Evolutionary conservation across 2,888 invertebrate genomes (phyloP), one percentile per base, ranked within the genome.

Genomic region (Melieria crassipennis): DNA sequence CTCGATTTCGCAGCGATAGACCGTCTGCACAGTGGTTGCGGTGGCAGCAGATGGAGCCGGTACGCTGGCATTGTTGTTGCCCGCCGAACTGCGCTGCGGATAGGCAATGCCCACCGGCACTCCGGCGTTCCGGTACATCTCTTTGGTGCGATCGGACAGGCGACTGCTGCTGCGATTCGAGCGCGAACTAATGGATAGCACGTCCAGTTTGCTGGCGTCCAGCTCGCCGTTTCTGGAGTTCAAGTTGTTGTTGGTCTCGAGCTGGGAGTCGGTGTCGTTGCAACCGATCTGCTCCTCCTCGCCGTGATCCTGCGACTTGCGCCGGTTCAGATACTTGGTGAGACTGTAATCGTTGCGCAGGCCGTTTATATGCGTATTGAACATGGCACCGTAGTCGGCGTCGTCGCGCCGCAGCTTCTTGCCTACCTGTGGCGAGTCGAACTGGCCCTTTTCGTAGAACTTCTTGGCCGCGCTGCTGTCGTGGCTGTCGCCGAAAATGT

Each of bases 1-100:
- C 30, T 84, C 84, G 10, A 87, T 82, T 75, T 87, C 87, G 52
- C 87, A 86, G 43, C 85, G 85, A 74, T 86, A 87, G 0, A 87
- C 84, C 30, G 85, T 84, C 75, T 86, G 86, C 0, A 86, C 81
- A 43, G 77, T 78, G 7, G 76, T 63, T 4, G 87, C 85, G 7
- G 70, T 76, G 63, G 75, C 71, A 30, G 50, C 69, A 16, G 65
- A 63, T 48, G 63, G 78, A 58, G 73, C 72, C 47, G 7, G 69
- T 45, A 6, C 65, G 57, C 55, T 62, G 16, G 56, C 77, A 50
- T 67, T 72, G 13, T 72, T 65, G 16, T 73, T 76, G 45, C 77
- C 79, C 4, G 83, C 78, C 2, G 81, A 81, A 65, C 78, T 81
- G 3, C 85, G 79, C 30, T 85, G 85, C 0, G 85, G 85, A 75